Base-by-base conservation (phyloP, 2,888 invertebrate species). In the Aspidapion aeneum region DNA sequence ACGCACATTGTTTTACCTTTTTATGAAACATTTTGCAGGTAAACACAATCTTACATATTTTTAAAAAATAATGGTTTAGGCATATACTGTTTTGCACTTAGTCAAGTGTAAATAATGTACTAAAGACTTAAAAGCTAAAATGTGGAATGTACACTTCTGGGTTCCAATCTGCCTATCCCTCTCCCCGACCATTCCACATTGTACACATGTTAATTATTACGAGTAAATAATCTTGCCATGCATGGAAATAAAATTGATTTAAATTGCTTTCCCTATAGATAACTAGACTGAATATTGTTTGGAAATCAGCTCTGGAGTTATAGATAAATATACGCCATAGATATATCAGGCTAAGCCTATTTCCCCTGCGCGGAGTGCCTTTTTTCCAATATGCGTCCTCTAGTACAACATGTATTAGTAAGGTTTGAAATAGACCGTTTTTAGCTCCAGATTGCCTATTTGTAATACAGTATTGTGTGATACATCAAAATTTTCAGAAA, bases 101-200 rank as follows among this genome's bases (percentile, higher is more conserved):
- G 22, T 60, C 49, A 56, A 62, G 58, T 74, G 74, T 74, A 74
- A 71, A 74, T 74, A 72, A 72, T 69, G 72, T 73, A 72, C 68
- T 73, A 76, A 74, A 76, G 69, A 77, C 73, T 73, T 72, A 71
- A 67, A 55, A 64, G 63, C 64, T 64, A 66, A 78, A 78, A 83
- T 84, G 84, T 83, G 84, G 84, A 84, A 85, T 85, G 84, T 85
- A 83, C 81, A 82, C 82, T 83, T 83, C 84, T 84, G 82, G 84
- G 81, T 82, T 84, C 84, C 85, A 85, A 85, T 85, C 85, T 85
- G 84, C 82, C 83, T 82, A 68, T 72, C 70, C 67, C 68, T 67
- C 66, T 70, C 71, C 70, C 69, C 70, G 70, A 72, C 71, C 71
- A 70, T 66, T 67, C 72, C 74, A 76, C 77, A 77, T 78, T 78